Percentiles rank a stretch among this genome's conserved stretches.
phyloP scores from a whole-genome alignment of 2,113 vertebrate species.

The Coracopsis vasa region DNA sequence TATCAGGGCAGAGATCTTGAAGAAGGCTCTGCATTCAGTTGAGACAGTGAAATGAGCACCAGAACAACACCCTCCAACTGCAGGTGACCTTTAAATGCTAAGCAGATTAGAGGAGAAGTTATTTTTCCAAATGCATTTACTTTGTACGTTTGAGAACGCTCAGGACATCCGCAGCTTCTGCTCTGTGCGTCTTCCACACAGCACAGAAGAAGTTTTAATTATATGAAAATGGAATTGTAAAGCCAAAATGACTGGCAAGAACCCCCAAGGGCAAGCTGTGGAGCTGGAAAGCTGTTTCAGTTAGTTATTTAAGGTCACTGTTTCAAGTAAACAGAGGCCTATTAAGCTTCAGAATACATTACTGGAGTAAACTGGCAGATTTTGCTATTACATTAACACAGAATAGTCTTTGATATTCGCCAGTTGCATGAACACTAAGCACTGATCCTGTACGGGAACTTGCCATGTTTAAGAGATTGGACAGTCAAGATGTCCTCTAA shows the following conservation, averaged over 20 bases:
- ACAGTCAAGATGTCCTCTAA: background rate
- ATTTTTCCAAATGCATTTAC: background rate
- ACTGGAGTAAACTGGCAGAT: background rate
- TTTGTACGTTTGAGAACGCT: background rate
- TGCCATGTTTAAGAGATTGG: background rate
- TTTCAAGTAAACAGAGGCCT: slow-evolving; percentile 23
- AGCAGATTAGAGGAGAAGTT: background rate
- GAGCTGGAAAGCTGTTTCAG: background rate
- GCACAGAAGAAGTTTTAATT: background rate
- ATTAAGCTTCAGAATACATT: slow-evolving; percentile 27
- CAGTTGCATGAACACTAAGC: background rate
- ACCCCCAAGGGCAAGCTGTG: slow-evolving; percentile 11
- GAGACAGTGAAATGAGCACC: background rate
- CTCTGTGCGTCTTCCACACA: background rate
- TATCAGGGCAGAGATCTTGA: background rate
- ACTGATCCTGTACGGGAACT: background rate
- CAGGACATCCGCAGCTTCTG: background rate
- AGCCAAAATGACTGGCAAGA: slow-evolving; percentile 1
- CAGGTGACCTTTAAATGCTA: background rate
- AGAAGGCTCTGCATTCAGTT: background rate
- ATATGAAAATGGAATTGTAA: background rate
- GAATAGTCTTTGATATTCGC: background rate
- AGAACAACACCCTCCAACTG: background rate
- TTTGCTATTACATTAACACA: background rate
- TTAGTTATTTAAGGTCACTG: slow-evolving; percentile 14